Conservation (phyloP, 2,797 vertebrate species). For the Neopelma chrysocephalum region DNA sequence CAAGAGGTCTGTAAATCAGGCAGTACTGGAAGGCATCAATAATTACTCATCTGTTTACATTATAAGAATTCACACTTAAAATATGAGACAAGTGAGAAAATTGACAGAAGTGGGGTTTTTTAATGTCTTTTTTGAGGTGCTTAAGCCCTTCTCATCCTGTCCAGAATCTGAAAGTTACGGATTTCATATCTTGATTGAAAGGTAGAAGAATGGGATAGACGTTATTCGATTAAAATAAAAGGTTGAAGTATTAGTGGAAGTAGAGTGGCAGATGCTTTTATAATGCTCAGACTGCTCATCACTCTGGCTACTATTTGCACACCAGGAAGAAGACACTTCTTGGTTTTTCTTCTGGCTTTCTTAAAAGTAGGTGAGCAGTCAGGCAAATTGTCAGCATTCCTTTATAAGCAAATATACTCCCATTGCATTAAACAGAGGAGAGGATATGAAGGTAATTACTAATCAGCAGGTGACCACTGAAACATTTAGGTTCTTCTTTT, state of each 20-base stretch:
- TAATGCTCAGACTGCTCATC: background rate
- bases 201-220: background rate
- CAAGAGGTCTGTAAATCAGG: background rate
- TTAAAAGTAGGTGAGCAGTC: background rate
- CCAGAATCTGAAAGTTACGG: background rate
- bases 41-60: background rate
- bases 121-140: background rate
- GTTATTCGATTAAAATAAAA: background rate
- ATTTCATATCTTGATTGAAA: background rate
- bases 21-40: background rate
- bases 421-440: background rate
- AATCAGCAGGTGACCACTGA: constrained; percentile 24
- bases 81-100: background rate
- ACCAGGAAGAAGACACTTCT: background rate
- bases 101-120: background rate
- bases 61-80: background rate
- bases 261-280: background rate
- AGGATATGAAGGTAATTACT: constrained; percentile 44
- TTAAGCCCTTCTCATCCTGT: background rate
- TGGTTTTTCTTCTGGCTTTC: background rate
- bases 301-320: background rate
- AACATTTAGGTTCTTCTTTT: constrained; percentile 28
- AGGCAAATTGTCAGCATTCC: background rate
- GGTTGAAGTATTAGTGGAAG: background rate
- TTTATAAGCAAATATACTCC: constrained; percentile 21